Evolutionary conservation across 2,113 vertebrate species (phyloP), one percentile per base, ranked within the genome.

Genomic region (Centropus unirufus): DNA sequence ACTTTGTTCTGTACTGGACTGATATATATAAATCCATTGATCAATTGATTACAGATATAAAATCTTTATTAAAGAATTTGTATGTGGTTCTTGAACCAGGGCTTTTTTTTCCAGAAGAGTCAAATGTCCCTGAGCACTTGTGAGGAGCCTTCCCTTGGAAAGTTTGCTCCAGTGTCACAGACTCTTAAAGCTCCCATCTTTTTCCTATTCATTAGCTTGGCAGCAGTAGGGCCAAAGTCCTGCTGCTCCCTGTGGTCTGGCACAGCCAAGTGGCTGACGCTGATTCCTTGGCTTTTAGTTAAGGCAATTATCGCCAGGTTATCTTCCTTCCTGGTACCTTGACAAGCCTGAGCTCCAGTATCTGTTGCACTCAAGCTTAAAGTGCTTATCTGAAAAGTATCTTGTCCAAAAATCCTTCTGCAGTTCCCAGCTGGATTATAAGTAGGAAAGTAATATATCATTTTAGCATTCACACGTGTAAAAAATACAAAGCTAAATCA

Each of bases 241-340:
- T 72, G 46, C 42, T 90, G 46, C 42, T 90, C 57, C 42, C 58
- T 51, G 59, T 46, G 55, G 40, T 57, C 72, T 87, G 63, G 72
- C 73, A 69, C 27, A 39, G n/a, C 63, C 0, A 8, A 54, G 51
- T 12, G 36, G 22, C 22, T 9, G 6, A 15, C 62, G 0, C 2
- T 15, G 36, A 61, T 62, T 66, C 61, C 61, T 61, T 64, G 23
- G 34, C 61, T 78, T n/a, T 59, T 55, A 49, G 44, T 64, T 68
- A 11, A 91, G 52, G 61, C 32, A 11, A 24, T 73, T 22, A 59
- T 87, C 16, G 83, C 62, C 81, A 47, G 36, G 64, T 73, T 34
- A 21, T 79, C 62, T 20, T 66, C 47, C 57, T 69, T 58, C 51
- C 66, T 63, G n/a, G 27, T 78, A 63, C 22, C 7, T 76, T 13